phyloP scores from a whole-genome alignment of 1,140 invertebrate genomes.

The Lycorma delicatula region DNA sequence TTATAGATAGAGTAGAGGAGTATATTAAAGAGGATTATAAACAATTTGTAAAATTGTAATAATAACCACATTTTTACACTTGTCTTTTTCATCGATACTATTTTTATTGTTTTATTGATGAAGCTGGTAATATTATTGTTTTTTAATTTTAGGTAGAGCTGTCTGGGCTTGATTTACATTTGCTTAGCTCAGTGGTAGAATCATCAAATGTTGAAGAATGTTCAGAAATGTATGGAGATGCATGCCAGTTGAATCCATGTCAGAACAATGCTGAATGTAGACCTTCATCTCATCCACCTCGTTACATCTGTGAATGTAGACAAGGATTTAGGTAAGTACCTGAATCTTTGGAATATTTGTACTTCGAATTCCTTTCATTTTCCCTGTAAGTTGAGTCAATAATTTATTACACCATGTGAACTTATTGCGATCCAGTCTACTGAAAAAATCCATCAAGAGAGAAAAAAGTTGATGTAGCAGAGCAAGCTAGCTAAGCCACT shows the following conservation, averaged over 20 bases:
- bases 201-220: conserved; percentile 70
- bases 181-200: conserved; percentile 56
- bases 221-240: conserved; percentile 28
- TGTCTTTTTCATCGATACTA: background rate
- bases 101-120: too few species aligned
- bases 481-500: too few species aligned
- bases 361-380: too few species aligned
- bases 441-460: too few species aligned
- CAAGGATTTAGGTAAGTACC: conserved; percentile 33
- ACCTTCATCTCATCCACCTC: conserved; percentile 33
- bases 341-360: too few species aligned
- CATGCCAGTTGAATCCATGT: conserved; percentile 47
- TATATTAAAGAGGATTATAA: too few species aligned
- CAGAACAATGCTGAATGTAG: conserved; percentile 47
- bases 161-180: conserved; percentile 48
- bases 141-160: conserved; percentile 48
- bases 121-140: background rate
- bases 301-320: conserved; percentile 47
- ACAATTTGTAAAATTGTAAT: background rate
- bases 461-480: too few species aligned
- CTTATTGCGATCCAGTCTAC: too few species aligned
- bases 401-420: too few species aligned
- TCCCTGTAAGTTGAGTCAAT: too few species aligned
- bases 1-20: too few species aligned
- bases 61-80: background rate